Conservation (phyloP, 2,888 invertebrate genomes). For the Mythimna ferrago region DNA sequence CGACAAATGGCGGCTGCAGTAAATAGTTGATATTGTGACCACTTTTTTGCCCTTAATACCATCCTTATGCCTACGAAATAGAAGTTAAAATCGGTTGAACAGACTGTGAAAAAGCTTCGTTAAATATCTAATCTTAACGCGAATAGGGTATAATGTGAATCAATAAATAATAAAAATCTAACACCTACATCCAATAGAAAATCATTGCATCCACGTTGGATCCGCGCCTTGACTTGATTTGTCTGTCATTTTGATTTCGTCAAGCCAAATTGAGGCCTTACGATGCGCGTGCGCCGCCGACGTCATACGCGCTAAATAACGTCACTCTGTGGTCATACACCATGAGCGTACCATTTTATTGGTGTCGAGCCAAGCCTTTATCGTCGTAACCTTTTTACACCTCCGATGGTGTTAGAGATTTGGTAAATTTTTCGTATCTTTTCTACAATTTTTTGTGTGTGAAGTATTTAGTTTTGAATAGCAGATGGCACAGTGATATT, state of each 20-base stretch:
- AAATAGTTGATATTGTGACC: too few species aligned
- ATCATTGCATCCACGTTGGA: neutral
- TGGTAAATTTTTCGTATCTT: neutral
- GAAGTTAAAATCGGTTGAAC: too few species aligned
- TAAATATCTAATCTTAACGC: too few species aligned
- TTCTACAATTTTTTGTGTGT: neutral
- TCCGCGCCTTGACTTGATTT: neutral
- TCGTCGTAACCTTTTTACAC: conserved; percentile 53
- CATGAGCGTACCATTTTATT: conserved; percentile 44
- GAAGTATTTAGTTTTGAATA: neutral
- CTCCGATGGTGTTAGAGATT: conserved; percentile 20
- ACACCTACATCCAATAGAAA: neutral
- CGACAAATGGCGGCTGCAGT: too few species aligned
- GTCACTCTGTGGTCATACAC: conserved; percentile 51
- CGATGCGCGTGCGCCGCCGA: conserved; percentile 42
- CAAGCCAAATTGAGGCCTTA: conserved; percentile 20
- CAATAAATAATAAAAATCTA: too few species aligned
- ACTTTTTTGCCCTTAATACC: too few species aligned
- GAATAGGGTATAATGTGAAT: too few species aligned
- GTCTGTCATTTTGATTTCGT: conserved; percentile 37
- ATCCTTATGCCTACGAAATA: too few species aligned
- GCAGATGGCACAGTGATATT: neutral
- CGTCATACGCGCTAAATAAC: conserved; percentile 53
- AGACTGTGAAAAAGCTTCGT: too few species aligned
- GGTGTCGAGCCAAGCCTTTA: conserved; percentile 50